A percentile compares a stretch with the other conserved stretches of the same genome.
These are phyloP conservation scores for Chlamydotis undulata DNA, from an alignment of 2,113 vertebrate species.

Conservation along the genomic window DNA sequence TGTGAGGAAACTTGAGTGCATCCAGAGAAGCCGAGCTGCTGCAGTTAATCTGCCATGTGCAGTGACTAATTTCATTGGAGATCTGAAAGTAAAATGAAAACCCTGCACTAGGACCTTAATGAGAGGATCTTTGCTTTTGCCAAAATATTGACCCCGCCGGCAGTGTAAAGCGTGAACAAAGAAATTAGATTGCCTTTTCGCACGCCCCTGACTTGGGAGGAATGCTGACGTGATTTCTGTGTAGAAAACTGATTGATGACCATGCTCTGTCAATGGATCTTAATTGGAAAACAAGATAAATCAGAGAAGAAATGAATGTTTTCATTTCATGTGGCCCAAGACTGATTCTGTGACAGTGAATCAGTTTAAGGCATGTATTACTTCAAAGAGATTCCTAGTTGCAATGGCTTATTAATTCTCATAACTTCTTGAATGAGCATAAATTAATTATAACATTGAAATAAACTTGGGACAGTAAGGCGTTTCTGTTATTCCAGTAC, in stretches of 20 bases:
- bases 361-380: neutral
- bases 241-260: neutral
- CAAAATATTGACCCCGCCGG: neutral
- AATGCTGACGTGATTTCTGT: neutral
- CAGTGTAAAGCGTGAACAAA: neutral
- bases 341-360: neutral
- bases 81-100: constrained; percentile 39
- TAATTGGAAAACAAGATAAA: neutral
- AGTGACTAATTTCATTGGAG: constrained; percentile 47
- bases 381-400: neutral
- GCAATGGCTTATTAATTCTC: neutral
- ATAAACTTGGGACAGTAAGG: neutral
- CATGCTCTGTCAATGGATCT: neutral
- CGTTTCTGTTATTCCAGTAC: neutral
- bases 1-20: constrained; percentile 19
- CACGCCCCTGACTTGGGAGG: neutral
- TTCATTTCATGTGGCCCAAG: neutral
- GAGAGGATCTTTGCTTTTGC: neutral
- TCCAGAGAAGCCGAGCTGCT: constrained; percentile 22
- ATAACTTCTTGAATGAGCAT: neutral
- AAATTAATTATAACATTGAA: neutral
- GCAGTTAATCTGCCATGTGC: constrained; percentile 18
- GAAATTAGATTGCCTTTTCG: neutral
- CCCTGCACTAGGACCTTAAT: neutral
- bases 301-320: neutral